phyloP scores from a whole-genome alignment of 2,113 vertebrate genomes.

The Silurus asotus region DNA sequence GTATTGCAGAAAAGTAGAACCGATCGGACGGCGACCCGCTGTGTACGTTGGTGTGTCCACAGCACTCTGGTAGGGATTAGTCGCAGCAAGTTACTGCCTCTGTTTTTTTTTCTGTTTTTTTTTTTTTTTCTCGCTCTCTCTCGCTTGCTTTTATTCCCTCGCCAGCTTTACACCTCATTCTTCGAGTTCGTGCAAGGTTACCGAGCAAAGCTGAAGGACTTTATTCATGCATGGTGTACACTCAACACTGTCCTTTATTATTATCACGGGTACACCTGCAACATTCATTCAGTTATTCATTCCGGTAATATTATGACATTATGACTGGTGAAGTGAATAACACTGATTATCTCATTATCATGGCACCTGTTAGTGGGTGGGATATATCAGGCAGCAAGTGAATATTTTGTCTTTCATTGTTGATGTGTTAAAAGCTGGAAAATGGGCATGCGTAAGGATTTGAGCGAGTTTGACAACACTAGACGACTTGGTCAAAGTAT shows the following conservation, averaged over 20 bases:
- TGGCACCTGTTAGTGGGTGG: too few species aligned
- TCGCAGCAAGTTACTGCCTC: background rate
- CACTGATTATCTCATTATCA: too few species aligned
- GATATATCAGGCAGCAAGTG: too few species aligned
- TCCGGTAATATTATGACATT: background rate
- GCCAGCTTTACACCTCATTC: background rate
- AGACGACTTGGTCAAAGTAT: too few species aligned
- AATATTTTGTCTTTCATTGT: too few species aligned
- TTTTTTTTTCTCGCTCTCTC: background rate
- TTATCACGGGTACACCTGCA: background rate
- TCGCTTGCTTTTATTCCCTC: conserved; percentile 6
- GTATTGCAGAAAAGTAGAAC: background rate
- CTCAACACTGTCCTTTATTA: background rate
- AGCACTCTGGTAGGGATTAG: conserved; percentile 1
- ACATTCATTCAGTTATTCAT: background rate
- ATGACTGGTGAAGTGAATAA: too few species aligned
- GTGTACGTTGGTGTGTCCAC: conserved; percentile 20
- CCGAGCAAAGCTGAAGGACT: background rate
- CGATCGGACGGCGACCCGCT: background rate
- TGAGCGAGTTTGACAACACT: too few species aligned
- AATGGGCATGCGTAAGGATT: too few species aligned
- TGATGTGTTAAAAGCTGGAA: too few species aligned
- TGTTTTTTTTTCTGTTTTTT: background rate
- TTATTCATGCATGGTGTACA: background rate
- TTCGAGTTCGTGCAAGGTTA: background rate